Evolutionary conservation across 2,797 vertebrate genomes (phyloP).

Genomic region (Lindbergichthys nudifrons): DNA sequence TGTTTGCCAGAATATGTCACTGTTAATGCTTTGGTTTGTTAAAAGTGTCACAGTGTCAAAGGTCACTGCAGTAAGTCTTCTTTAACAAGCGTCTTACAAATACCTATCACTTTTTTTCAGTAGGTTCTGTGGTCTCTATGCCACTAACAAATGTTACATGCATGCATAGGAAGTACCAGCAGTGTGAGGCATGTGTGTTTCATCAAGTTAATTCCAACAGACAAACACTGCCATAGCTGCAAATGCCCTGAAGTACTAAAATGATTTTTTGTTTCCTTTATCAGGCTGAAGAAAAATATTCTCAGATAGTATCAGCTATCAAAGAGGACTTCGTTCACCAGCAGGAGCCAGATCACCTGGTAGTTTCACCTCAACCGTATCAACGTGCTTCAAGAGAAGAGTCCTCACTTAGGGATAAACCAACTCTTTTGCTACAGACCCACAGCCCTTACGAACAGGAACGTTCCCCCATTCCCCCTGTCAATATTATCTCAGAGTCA

Average conservation of each 20-base stretch:
- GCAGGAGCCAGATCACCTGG: slow-evolving; percentile 24
- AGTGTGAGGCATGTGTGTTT: not conserved
- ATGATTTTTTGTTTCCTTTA: slow-evolving; percentile 42
- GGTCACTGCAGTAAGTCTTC: slow-evolving; percentile 38
- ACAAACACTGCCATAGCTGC: not conserved
- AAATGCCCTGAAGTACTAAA: slow-evolving; percentile 28
- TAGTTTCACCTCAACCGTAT: slow-evolving; percentile 33
- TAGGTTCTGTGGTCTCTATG: not conserved
- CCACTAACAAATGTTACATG: not conserved
- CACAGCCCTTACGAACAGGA: slow-evolving; percentile 31
- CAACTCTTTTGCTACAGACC: slow-evolving; percentile 24
- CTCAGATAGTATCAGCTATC: slow-evolving; percentile 33
- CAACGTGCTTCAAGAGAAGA: slow-evolving; percentile 31
- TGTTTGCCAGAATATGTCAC: slow-evolving; percentile 17
- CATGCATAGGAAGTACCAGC: not conserved
- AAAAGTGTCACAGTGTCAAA: slow-evolving; percentile 54
- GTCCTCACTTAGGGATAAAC: slow-evolving; percentile 29
- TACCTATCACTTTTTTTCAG: slow-evolving; percentile 8
- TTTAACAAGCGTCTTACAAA: slow-evolving; percentile 39
- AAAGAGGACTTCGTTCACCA: slow-evolving; percentile 39
- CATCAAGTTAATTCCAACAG: not conserved
- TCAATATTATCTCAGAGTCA: slow-evolving; percentile 43
- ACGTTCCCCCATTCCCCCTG: slow-evolving; percentile 34
- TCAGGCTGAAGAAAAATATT: slow-evolving; percentile 64
- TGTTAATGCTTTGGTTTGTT: slow-evolving; percentile 18